These are phyloP conservation scores for Megastigmus dorsalis DNA, from an alignment of 2,888 invertebrate genomes.

Conservation along the genomic window DNA sequence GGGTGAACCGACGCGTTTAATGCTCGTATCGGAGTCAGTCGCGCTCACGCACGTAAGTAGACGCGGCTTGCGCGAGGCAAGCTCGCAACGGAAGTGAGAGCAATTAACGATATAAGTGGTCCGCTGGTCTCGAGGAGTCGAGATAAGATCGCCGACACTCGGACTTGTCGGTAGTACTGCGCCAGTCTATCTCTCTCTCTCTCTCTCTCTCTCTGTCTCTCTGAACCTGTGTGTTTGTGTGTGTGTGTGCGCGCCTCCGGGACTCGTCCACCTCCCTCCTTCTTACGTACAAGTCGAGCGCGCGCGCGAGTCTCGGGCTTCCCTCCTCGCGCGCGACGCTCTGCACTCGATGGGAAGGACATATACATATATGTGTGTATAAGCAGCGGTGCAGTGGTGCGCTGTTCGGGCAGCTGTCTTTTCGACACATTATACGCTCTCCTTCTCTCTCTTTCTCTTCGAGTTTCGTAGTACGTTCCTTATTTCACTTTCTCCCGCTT, in stretches of 20 bases:
- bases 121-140: slow-evolving; percentile 68
- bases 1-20: slow-evolving; percentile 29
- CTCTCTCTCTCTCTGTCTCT: background rate
- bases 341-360: slow-evolving; percentile 63
- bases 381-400: background rate
- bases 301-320: no score
- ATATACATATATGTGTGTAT: slow-evolving; percentile 63
- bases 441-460: slow-evolving; percentile 44
- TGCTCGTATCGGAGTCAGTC: slow-evolving; percentile 49
- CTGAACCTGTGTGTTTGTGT: background rate
- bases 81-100: slow-evolving; percentile 71
- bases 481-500: slow-evolving; percentile 43
- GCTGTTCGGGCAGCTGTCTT: slow-evolving; percentile 69
- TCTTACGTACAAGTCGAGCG: no score
- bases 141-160: slow-evolving; percentile 68
- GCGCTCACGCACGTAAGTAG: slow-evolving; percentile 63
- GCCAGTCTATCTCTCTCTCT: background rate
- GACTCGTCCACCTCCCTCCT: background rate
- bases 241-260: slow-evolving; percentile 8
- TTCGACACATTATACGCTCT: slow-evolving; percentile 72
- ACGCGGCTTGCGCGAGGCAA: no score
- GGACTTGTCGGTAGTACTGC: slow-evolving; percentile 20
- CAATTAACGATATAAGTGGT: slow-evolving; percentile 75
- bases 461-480: no score
- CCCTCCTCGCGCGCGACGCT: no score